Percentiles rank a stretch among this genome's conserved stretches.
Evolutionary conservation across 1,140 invertebrate species (phyloP).

Genomic region (Ceratoteleas bidentatus): DNA sequence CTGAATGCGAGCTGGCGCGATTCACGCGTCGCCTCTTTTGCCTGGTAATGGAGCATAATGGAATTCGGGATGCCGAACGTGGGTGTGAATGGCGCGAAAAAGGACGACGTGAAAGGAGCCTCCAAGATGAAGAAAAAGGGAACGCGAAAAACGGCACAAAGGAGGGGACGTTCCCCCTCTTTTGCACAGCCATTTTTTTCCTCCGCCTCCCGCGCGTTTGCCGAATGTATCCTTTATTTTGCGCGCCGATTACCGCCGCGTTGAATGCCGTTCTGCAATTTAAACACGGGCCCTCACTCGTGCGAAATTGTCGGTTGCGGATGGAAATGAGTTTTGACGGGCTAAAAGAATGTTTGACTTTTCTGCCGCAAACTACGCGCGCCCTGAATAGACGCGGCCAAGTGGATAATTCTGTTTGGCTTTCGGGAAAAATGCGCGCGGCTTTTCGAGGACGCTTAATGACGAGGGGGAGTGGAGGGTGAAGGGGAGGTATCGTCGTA

Average conservation of each 20-base stretch:
- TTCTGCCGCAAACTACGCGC: constrained; percentile 11
- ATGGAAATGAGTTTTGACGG: constrained; percentile 56
- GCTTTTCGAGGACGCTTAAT: too few species aligned
- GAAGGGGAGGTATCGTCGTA: too few species aligned
- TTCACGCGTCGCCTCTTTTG: too few species aligned
- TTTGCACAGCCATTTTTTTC: constrained; percentile 1
- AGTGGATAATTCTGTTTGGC: constrained; percentile 65
- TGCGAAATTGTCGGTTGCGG: constrained; percentile 50
- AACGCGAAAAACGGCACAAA: too few species aligned
- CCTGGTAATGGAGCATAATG: too few species aligned
- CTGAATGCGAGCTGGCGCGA: too few species aligned
- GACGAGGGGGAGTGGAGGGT: too few species aligned
- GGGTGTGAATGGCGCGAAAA: too few species aligned
- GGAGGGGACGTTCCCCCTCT: constrained; percentile 1
- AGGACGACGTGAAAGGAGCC: too few species aligned
- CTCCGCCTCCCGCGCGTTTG: neutral
- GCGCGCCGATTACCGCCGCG: constrained; percentile 41
- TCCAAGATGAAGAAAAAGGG: too few species aligned
- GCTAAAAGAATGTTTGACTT: constrained; percentile 49
- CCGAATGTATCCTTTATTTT: constrained; percentile 42
- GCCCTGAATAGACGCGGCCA: constrained; percentile 27
- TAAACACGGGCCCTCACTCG: constrained; percentile 47
- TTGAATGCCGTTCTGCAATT: constrained; percentile 46
- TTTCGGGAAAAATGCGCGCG: neutral
- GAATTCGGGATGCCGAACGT: too few species aligned